A percentile compares a stretch with the other conserved stretches of the same genome.
phyloP scores from a whole-genome alignment of 2,888 invertebrate genomes.

The Rhodophaea formosa region DNA sequence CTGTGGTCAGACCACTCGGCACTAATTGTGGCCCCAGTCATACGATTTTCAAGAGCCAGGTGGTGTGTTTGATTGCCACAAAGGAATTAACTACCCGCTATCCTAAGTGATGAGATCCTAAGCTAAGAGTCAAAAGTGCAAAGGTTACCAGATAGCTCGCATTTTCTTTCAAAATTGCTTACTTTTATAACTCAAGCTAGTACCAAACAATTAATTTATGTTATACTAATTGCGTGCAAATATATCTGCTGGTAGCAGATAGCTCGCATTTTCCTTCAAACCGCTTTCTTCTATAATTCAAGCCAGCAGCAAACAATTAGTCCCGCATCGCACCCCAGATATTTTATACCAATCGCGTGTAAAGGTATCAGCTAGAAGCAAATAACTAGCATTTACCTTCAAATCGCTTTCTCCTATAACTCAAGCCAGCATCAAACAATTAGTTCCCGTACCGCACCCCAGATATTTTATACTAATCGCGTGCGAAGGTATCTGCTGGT shows the following conservation, averaged over 20 bases:
- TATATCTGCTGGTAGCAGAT: neutral
- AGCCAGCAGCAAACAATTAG: too few relatives aligned
- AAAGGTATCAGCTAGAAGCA: neutral
- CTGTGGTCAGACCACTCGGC: constrained; percentile 48
- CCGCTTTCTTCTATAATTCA: neutral
- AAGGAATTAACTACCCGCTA: too few relatives aligned
- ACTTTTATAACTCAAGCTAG: too few relatives aligned
- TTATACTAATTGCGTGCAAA: too few relatives aligned
- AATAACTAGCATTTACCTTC: neutral
- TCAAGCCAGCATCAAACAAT: constrained; percentile 3
- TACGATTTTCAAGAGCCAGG: too few relatives aligned
- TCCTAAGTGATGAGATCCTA: too few relatives aligned
- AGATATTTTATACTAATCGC: constrained; percentile 21
- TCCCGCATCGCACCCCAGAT: constrained; percentile 2
- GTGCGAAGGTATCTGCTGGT: constrained; percentile 13
- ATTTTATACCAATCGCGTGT: neutral
- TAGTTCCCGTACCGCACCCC: constrained; percentile 6
- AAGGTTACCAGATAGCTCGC: too few relatives aligned
- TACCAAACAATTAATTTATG: too few relatives aligned
- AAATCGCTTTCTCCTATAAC: neutral
- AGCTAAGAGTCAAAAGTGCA: too few relatives aligned
- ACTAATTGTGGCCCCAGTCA: constrained; percentile 25
- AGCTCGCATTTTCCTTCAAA: neutral
- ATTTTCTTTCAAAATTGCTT: too few relatives aligned
- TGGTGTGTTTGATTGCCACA: too few relatives aligned